Evolutionary conservation across 1,140 invertebrate genomes (phyloP).

Genomic region (Prorops nasuta): DNA sequence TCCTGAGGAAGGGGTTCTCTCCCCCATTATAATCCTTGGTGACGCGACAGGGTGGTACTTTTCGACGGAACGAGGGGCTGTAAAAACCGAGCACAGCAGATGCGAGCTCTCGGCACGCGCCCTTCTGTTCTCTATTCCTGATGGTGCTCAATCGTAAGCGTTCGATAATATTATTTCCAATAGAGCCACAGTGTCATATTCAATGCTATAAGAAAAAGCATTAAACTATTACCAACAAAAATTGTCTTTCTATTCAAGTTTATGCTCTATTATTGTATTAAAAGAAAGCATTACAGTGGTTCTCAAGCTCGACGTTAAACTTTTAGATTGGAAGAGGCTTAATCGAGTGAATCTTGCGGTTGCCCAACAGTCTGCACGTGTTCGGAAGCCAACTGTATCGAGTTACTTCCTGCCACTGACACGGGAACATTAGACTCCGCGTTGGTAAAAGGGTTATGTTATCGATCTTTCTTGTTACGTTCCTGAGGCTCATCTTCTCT

Average conservation of each 20-base stretch:
- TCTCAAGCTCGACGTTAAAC: background rate
- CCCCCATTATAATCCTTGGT: constrained; percentile 14
- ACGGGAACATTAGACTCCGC: constrained; percentile 25
- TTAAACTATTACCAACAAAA: too few species aligned
- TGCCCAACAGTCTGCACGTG: constrained; percentile 34
- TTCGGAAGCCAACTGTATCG: constrained; percentile 36
- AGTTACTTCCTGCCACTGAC: constrained; percentile 29
- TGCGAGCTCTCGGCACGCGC: constrained; percentile 48
- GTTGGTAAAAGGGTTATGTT: too few species aligned
- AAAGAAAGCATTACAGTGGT: background rate
- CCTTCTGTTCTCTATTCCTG: constrained; percentile 24
- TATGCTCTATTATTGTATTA: background rate
- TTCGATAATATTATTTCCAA: too few species aligned
- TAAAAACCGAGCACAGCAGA: constrained; percentile 46
- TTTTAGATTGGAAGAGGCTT: background rate
- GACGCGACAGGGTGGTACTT: background rate
- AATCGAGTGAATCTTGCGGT: constrained; percentile 2
- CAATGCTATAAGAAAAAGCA: too few species aligned
- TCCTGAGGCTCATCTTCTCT: constrained; percentile 16
- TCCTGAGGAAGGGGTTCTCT: background rate
- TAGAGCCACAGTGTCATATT: too few species aligned
- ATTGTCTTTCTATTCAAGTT: background rate
- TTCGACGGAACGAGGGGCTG: constrained; percentile 35
- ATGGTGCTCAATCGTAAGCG: constrained; percentile 22
- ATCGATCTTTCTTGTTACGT: too few species aligned